Evolutionary conservation across 2,113 vertebrate species (phyloP), one percentile per base, ranked within the genome.

Genomic region (Dasyurus viverrinus): DNA sequence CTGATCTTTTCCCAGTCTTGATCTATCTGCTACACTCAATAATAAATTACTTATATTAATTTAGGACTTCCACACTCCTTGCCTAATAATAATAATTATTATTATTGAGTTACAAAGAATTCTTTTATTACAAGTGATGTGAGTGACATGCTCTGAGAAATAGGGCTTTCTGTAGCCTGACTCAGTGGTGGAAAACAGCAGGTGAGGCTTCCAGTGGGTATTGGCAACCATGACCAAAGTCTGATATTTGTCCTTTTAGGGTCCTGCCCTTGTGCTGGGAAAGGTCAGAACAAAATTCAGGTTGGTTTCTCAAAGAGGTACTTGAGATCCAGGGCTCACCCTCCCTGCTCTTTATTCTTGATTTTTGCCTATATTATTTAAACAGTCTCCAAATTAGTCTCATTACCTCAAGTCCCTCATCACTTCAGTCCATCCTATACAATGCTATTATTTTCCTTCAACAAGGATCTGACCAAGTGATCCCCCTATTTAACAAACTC

Each of bases 251-350:
- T 47, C 68, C 89, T 25, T 55, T 25, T 0, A 47, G 93, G 36
- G 0, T 11, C 54, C 7, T 26, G 46, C 36, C 36, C 0, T 0
- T 0, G 50, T 52, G 50, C 50, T 52, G 24, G 54, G 84, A 27
- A 25, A 46, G 68, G 52, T 7, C 0, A 2, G 26, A 0, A 7
- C 12, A 1, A 16, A 53, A 90, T 47, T 98, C 96, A 98, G 24
- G 0, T 48, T 0, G 93, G 53, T 0, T 98, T 90, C 95, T 99
- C 98, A 2, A 98, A 98, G 26, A 19, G 53, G 16, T 54, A 54
- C 53, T 54, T 22, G 14, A 19, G 53, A 54, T 54, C 53, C 16
- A 54, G 53, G 19, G 53, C 53, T 54, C 14, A 22, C 9, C 8
- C 0, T 11, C 9, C 50, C 50, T 54, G 53, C 16, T 54, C 19